Conservation (phyloP, 2,797 vertebrate genomes). For the Xenops minutus region DNA sequence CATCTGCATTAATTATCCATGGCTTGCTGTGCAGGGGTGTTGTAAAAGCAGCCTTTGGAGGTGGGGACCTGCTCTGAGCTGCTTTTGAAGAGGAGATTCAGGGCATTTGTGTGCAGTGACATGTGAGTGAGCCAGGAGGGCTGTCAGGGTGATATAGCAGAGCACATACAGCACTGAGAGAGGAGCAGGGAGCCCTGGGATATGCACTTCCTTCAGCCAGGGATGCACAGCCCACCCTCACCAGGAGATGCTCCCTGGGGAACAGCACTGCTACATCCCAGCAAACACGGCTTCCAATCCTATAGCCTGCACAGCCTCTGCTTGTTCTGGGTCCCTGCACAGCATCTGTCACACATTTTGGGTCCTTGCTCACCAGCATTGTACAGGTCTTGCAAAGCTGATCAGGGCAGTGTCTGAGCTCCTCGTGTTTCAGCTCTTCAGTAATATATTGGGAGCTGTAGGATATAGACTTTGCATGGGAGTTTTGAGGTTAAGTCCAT, state of each 20-base stretch:
- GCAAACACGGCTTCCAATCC: background rate
- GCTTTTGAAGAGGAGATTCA: background rate
- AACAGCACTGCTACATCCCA: background rate
- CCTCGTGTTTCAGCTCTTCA: background rate
- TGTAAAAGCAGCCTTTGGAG: background rate
- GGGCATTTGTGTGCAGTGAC: background rate
- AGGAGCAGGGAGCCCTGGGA: background rate
- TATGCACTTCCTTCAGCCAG: accelerated
- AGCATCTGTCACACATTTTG: background rate
- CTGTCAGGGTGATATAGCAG: background rate
- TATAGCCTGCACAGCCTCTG: background rate
- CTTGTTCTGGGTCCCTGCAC: background rate
- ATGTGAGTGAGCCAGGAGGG: background rate
- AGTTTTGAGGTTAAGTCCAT: background rate
- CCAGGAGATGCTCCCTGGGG: background rate
- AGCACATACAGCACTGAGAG: background rate
- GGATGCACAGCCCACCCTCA: background rate
- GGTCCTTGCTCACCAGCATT: background rate
- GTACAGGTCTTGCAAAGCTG: background rate
- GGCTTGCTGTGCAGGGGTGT: background rate
- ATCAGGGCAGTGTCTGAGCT: background rate
- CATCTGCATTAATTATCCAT: background rate
- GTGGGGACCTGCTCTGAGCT: background rate
- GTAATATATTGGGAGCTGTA: background rate
- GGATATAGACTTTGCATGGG: background rate